Evolutionary conservation across 2,113 vertebrate genomes (phyloP).

Genomic region (Stigmatopora argus): DNA sequence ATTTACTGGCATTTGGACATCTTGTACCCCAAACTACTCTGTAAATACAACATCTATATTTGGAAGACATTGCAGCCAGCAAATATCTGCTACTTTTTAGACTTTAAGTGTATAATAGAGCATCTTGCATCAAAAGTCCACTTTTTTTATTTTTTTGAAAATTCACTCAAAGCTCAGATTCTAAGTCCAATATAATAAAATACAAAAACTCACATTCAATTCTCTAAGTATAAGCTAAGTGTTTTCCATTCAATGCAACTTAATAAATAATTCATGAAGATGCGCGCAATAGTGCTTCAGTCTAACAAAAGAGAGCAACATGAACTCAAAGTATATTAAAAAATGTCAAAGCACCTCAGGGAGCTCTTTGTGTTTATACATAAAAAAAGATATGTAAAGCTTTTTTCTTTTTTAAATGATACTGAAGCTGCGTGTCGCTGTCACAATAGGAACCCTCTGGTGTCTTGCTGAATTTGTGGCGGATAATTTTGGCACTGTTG

Average conservation of each 20-base stretch:
- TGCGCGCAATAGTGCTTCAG: neutral
- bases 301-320: neutral
- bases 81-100: neutral
- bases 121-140: neutral
- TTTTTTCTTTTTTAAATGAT: neutral
- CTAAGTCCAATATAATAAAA: conserved; percentile 1
- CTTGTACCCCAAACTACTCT: too few species aligned
- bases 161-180: neutral
- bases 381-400: neutral
- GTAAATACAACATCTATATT: too few species aligned
- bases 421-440: neutral
- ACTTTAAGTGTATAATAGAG: neutral
- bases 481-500: neutral
- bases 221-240: neutral
- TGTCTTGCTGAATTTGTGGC: neutral
- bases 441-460: too few species aligned
- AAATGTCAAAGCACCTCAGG: conserved; percentile 3
- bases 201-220: neutral
- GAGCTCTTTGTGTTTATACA: neutral
- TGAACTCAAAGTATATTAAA: conserved; percentile 6
- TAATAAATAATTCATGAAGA: conserved; percentile 7
- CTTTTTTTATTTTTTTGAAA: neutral
- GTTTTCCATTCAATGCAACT: neutral
- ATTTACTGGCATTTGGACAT: too few species aligned
- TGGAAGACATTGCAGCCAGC: too few species aligned